Percentiles rank a stretch among this genome's conserved stretches.
Conservation (phyloP, 2,888 invertebrate genomes). For the Morpho deidamia region DNA sequence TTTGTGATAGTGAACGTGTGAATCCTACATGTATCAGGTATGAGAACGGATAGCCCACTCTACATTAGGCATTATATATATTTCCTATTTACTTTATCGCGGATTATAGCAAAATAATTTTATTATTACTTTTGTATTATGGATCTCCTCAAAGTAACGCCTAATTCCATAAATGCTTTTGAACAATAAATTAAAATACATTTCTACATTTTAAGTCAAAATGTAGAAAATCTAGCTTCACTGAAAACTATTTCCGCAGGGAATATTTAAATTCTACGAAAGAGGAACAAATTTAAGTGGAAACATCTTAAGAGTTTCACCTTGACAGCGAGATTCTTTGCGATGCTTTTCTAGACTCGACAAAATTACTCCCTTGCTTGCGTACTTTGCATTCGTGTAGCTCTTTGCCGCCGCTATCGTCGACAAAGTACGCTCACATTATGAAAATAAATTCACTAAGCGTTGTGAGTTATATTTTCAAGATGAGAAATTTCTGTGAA, state of each 20-base stretch:
- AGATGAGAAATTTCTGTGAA: neutral
- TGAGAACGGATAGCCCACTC: no score
- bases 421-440: neutral
- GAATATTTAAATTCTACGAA: constrained; percentile 1
- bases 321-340: constrained; percentile 19
- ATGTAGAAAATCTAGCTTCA: neutral
- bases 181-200: neutral
- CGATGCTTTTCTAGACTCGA: constrained; percentile 15
- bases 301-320: constrained; percentile 11
- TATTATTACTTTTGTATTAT: no score
- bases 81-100: no score
- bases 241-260: neutral
- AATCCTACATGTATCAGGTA: no score
- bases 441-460: constrained; percentile 3
- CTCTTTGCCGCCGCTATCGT: neutral
- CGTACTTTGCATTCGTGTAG: neutral
- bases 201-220: neutral
- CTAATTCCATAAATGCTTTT: no score
- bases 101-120: no score
- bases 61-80: no score
- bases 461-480: neutral
- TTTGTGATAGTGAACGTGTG: no score
- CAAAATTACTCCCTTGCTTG: constrained; percentile 14
- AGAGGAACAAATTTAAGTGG: constrained; percentile 5
- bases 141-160: no score